These are phyloP conservation scores for Heliothis subflexa DNA, from an alignment of 1,140 invertebrate species.

Conservation along the genomic window DNA sequence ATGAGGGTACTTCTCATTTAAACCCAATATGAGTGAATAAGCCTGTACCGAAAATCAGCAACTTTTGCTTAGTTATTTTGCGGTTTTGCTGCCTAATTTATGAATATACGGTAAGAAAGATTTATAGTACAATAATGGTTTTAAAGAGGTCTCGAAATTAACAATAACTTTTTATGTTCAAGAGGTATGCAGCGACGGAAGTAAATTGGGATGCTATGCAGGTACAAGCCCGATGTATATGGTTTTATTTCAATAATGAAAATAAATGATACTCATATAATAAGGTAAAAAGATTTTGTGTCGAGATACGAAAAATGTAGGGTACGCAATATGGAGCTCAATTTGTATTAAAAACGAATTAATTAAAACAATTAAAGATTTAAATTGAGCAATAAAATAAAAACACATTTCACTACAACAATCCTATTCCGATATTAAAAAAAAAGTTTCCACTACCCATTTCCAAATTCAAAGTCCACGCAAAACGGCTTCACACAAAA, in stretches of 20 bases:
- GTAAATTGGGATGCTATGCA: conserved; percentile 17
- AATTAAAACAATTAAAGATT: too few relatives aligned
- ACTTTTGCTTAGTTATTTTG: conserved; percentile 1
- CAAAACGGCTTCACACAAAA: conserved; percentile 3
- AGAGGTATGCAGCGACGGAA: conserved; percentile 18
- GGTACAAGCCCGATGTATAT: conserved; percentile 3
- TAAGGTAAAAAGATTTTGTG: conserved; percentile 7
- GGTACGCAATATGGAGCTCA: neutral
- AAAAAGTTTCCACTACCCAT: neutral
- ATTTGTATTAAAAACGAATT: neutral
- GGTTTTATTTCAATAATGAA: neutral
- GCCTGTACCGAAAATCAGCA: neutral
- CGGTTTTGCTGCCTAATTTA: neutral
- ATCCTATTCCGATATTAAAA: neutral
- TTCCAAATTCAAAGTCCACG: conserved; percentile 10
- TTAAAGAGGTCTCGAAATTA: neutral
- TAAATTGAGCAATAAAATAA: neutral
- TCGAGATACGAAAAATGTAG: neutral
- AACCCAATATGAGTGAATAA: neutral
- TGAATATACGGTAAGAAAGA: neutral
- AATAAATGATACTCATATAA: conserved; percentile 17
- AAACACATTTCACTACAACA: neutral
- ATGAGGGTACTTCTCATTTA: conserved; percentile 2
- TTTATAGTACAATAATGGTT: conserved; percentile 1
- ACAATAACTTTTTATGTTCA: neutral